These are phyloP conservation scores for Dolomedes plantarius DNA, from an alignment of 2,888 invertebrate species.

Conservation along the genomic window DNA sequence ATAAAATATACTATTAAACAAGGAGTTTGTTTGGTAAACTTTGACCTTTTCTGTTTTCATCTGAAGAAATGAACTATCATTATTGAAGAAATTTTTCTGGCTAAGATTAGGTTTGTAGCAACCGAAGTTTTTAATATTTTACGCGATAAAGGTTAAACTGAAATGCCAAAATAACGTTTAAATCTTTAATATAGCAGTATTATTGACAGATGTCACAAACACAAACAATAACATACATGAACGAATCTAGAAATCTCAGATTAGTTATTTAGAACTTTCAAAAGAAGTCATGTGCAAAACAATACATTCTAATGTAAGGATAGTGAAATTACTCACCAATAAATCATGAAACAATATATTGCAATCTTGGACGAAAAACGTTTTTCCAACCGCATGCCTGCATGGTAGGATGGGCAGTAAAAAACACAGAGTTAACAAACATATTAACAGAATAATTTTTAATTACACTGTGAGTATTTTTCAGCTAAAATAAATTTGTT, in stretches of 20 bases:
- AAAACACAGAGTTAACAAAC: conserved; percentile 17
- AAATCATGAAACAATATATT: conserved; percentile 60
- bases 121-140: no score
- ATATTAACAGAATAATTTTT: conserved; percentile 8
- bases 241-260: no score
- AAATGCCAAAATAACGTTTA: background rate
- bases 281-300: no score
- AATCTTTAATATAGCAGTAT: background rate
- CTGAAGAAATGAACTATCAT: background rate
- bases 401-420: conserved; percentile 39
- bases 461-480: background rate
- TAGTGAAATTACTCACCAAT: conserved; percentile 32
- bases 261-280: no score
- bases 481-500: background rate
- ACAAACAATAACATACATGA: background rate
- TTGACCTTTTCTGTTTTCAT: background rate
- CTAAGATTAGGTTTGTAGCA: no score
- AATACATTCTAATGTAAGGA: no score
- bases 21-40: background rate
- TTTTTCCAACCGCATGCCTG: conserved; percentile 59
- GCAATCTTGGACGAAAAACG: conserved; percentile 44
- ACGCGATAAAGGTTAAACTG: no score
- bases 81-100: background rate
- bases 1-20: no score
- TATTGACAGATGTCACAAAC: background rate